Percentiles rank a stretch among this genome's conserved stretches.
Evolutionary conservation across 2,888 invertebrate genomes (phyloP).

Genomic region (Xestia rhomboidea): DNA sequence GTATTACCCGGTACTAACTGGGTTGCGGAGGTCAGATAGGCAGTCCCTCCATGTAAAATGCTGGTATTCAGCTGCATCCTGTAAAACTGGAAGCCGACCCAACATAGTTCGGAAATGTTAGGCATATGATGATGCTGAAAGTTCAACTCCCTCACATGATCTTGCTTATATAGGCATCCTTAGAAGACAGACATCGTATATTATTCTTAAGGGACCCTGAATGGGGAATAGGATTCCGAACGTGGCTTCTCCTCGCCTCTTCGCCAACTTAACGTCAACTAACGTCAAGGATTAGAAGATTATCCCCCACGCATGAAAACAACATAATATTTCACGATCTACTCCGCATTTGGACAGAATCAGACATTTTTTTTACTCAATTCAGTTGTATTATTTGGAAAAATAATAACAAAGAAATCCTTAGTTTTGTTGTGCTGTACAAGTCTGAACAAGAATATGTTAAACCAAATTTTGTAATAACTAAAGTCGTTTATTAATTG

Average conservation of each 20-base stretch:
- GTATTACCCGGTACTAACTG: no score
- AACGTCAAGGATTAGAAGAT: constrained; percentile 53
- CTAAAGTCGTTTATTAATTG: not conserved
- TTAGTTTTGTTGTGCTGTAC: not conserved
- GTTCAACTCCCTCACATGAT: no score
- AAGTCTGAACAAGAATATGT: not conserved
- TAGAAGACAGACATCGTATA: constrained; percentile 14
- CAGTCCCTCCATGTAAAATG: no score
- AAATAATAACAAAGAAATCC: not conserved
- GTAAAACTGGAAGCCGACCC: no score
- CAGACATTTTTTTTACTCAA: constrained; percentile 1
- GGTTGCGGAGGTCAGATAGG: no score
- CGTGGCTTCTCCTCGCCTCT: constrained; percentile 34
- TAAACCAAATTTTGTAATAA: not conserved
- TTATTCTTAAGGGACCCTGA: constrained; percentile 32
- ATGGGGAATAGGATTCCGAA: constrained; percentile 25
- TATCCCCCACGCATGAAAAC: constrained; percentile 37
- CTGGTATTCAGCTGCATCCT: no score
- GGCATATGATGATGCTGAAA: no score
- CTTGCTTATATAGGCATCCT: not conserved
- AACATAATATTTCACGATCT: constrained; percentile 44
- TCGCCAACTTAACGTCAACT: constrained; percentile 47
- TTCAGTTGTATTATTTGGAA: not conserved
- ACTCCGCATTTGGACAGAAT: constrained; percentile 7
- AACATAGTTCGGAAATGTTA: no score